Percentiles rank a stretch among this genome's conserved stretches.
These are phyloP conservation scores for Rhyacophila evoluta DNA, from an alignment of 2,888 invertebrate species.

Conservation along the genomic window DNA sequence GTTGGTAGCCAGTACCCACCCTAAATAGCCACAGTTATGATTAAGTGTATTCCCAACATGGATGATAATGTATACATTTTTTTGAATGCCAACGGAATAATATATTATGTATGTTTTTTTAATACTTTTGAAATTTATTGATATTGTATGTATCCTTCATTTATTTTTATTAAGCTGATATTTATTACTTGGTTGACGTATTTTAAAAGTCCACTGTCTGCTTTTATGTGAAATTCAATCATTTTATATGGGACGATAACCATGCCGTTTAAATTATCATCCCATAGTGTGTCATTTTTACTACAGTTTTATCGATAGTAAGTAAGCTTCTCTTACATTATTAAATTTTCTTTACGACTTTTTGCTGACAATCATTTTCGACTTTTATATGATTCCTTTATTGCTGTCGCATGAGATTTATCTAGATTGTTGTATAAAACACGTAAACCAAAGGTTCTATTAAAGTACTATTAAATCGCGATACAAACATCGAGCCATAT, in stretches of 20 bases:
- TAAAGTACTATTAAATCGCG: not conserved
- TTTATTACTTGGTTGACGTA: too few relatives aligned
- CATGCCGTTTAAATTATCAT: too few relatives aligned
- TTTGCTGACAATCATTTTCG: not conserved
- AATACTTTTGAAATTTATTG: too few relatives aligned
- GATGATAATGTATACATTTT: too few relatives aligned
- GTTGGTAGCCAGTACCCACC: too few relatives aligned
- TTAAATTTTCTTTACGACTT: not conserved
- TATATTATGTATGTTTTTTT: too few relatives aligned
- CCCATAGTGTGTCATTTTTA: not conserved
- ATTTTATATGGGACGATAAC: not conserved
- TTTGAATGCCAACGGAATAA: too few relatives aligned
- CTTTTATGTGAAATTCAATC: not conserved
- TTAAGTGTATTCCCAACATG: too few relatives aligned
- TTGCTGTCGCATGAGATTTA: not conserved
- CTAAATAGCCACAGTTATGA: too few relatives aligned
- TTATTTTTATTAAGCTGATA: too few relatives aligned
- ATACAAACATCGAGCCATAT: not conserved
- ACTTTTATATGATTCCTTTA: not conserved
- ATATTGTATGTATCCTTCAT: too few relatives aligned
- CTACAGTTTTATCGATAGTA: not conserved
- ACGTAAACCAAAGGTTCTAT: not conserved
- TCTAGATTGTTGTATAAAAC: not conserved
- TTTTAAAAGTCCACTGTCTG: too few relatives aligned
- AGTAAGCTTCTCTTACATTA: not conserved